Conservation (phyloP, 2,797 vertebrate genomes). For the Ispidina picta region DNA sequence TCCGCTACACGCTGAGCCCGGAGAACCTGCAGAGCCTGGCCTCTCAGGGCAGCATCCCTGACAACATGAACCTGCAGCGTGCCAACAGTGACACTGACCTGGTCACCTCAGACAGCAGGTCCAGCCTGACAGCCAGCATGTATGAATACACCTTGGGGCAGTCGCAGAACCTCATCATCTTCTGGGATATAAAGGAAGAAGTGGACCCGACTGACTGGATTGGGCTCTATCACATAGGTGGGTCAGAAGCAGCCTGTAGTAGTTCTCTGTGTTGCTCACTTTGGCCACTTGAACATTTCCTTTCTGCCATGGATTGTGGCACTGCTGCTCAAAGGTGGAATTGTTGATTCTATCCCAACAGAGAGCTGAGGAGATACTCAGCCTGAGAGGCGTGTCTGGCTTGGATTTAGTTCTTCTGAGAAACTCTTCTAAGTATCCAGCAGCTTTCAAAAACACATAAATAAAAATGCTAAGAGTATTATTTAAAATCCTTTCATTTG, state of each 20-base stretch:
- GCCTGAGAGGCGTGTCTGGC: background rate
- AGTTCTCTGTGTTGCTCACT: background rate
- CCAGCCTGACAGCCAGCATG: conserved; percentile 93
- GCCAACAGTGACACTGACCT: conserved; percentile 97
- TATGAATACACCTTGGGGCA: conserved; percentile 91
- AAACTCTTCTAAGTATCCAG: background rate
- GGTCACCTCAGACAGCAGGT: conserved; percentile 93
- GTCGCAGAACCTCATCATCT: conserved; percentile 94
- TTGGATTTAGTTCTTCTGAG: background rate
- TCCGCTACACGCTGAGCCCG: too few relatives aligned
- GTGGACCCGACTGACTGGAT: conserved; percentile 99
- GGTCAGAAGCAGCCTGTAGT: conserved; percentile 32
- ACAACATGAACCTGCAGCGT: conserved; percentile 85
- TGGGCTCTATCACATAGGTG: conserved; percentile 97
- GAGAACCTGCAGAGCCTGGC: conserved; percentile 67
- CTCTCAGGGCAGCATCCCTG: conserved; percentile 81
- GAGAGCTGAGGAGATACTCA: background rate
- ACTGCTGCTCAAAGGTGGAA: background rate
- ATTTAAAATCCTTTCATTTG: background rate
- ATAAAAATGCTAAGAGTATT: background rate
- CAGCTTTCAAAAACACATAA: background rate
- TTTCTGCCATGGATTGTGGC: background rate
- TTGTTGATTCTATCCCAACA: background rate
- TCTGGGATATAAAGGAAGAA: conserved; percentile 99
- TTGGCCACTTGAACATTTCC: background rate